These are phyloP conservation scores for Gavia stellata DNA, from an alignment of 2,113 vertebrate species.

Conservation along the genomic window DNA sequence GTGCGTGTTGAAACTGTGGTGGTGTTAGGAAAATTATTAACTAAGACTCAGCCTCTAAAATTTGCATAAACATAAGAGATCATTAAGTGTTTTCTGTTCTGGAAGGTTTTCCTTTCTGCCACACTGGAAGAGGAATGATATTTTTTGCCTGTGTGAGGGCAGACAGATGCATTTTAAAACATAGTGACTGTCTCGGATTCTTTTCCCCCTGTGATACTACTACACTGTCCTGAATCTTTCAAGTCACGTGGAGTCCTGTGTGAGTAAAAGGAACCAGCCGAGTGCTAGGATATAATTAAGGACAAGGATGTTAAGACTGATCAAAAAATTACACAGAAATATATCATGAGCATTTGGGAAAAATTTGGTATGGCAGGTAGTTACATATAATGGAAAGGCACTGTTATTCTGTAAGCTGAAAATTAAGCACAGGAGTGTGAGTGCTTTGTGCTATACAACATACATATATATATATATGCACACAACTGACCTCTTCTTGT, in stretches of 20 bases:
- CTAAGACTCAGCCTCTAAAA: not conserved
- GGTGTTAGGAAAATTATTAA: not conserved
- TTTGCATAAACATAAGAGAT: not conserved
- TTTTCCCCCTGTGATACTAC: not conserved
- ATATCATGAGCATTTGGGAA: not conserved
- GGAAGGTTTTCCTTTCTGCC: not conserved
- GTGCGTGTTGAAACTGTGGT: not conserved
- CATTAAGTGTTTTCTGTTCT: not conserved
- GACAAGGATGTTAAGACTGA: not conserved
- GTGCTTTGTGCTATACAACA: not conserved
- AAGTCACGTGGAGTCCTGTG: not conserved
- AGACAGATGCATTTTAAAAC: not conserved
- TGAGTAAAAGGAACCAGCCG: not conserved
- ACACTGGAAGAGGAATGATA: not conserved
- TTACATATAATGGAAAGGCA: not conserved
- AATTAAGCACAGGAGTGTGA: not conserved
- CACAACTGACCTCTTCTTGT: not conserved
- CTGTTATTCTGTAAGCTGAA: not conserved
- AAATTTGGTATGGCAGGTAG: not conserved
- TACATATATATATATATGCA: fast-evolving
- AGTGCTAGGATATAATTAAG: not conserved
- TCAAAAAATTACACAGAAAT: not conserved
- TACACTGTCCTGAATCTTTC: not conserved
- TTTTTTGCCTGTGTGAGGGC: not conserved
- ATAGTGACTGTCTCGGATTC: not conserved